Conservation (phyloP, 2,888 invertebrate genomes). For the Rotaria sp. region DNA sequence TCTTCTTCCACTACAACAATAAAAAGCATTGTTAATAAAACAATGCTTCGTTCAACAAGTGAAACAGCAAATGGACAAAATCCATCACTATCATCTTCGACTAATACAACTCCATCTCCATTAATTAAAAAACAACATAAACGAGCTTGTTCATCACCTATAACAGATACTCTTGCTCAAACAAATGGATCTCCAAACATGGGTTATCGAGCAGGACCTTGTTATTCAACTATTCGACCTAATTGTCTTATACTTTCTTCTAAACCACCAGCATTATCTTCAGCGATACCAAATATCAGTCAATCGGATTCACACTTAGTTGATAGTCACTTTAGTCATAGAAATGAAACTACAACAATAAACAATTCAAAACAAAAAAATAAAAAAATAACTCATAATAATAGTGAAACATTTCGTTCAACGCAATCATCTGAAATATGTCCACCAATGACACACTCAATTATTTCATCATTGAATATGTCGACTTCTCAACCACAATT, state of each 20-base stretch:
- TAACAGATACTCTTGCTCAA: background rate
- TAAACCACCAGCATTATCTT: background rate
- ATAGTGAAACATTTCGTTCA: background rate
- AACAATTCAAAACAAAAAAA: background rate
- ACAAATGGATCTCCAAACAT: no score
- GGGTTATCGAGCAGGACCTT: background rate
- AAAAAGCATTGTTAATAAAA: background rate
- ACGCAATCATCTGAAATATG: background rate
- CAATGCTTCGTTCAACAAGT: background rate
- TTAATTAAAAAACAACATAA: background rate
- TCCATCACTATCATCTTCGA: background rate
- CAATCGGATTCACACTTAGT: background rate
- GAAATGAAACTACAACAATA: background rate
- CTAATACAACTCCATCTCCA: background rate
- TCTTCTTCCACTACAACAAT: background rate
- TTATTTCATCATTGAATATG: background rate
- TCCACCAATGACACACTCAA: background rate
- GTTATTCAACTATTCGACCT: background rate
- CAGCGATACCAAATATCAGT: background rate
- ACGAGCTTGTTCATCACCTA: background rate
- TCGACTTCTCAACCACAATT: background rate
- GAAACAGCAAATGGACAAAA: background rate
- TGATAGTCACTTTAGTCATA: background rate
- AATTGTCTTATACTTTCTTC: background rate
- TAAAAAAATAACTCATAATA: background rate